Evolutionary conservation across 2,888 invertebrate species (phyloP).

Genomic region (Torymus texanus): DNA sequence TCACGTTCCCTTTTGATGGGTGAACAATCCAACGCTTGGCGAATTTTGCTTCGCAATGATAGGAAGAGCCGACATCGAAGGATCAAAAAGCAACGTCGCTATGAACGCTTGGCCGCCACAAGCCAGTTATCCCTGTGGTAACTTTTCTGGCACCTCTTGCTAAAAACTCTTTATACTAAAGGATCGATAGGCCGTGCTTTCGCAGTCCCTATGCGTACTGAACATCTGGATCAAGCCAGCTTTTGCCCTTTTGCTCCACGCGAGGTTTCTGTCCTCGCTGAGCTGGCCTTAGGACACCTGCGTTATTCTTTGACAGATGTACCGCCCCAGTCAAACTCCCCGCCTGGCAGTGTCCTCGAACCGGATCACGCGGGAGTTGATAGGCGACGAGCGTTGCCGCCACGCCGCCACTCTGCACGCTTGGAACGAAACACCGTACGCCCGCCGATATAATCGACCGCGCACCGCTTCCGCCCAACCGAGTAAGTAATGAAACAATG

Average conservation of each 20-base stretch:
- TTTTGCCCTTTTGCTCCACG: constrained; percentile 84
- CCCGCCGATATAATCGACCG: constrained; percentile 68
- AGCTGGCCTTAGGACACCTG: constrained; percentile 81
- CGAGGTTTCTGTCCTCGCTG: constrained; percentile 83
- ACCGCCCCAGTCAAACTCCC: constrained; percentile 83
- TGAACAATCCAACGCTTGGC: constrained; percentile 85
- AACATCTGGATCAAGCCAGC: no score
- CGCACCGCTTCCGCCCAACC: constrained; percentile 75
- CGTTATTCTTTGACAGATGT: constrained; percentile 82
- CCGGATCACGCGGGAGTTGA: constrained; percentile 76
- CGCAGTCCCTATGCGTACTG: no score
- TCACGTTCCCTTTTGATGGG: constrained; percentile 82
- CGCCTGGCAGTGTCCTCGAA: constrained; percentile 79
- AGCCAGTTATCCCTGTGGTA: constrained; percentile 54
- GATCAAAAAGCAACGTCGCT: constrained; percentile 84
- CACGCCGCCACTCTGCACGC: constrained; percentile 68
- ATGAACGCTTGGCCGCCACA: constrained; percentile 70
- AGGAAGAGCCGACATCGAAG: constrained; percentile 86
- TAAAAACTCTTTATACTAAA: no score
- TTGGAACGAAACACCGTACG: constrained; percentile 73
- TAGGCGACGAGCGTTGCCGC: constrained; percentile 76
- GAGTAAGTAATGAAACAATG: constrained; percentile 78
- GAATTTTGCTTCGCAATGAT: constrained; percentile 85
- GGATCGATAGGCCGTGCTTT: no score
- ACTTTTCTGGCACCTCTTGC: no score